Evolutionary conservation across 1,140 invertebrate genomes (phyloP).

Genomic region (Lucilia sericata): DNA sequence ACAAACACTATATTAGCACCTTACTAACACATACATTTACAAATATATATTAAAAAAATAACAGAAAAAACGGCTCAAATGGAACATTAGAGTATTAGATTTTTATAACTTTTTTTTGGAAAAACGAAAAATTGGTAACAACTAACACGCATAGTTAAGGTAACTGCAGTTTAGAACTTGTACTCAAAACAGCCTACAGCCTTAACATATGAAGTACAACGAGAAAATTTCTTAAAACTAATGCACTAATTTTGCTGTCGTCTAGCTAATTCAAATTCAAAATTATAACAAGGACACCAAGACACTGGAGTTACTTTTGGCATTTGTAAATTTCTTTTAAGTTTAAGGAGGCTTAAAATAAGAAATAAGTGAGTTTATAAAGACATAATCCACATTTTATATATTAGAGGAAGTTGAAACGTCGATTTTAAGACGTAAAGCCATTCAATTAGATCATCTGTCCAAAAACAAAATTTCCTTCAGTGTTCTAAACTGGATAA

Average conservation of each 20-base stretch:
- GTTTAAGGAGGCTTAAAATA: too few relatives aligned
- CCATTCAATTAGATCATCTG: too few relatives aligned
- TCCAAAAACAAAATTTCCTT: neutral
- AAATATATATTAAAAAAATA: neutral
- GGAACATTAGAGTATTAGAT: neutral
- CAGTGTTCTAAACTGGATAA: constrained; percentile 4
- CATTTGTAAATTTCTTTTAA: too few relatives aligned
- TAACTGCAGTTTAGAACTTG: constrained; percentile 20
- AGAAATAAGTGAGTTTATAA: too few relatives aligned
- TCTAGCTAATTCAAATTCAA: too few relatives aligned
- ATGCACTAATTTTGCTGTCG: too few relatives aligned
- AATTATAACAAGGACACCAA: too few relatives aligned
- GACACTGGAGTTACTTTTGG: too few relatives aligned
- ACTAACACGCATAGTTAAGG: constrained; percentile 2
- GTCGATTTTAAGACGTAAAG: too few relatives aligned
- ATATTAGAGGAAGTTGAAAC: too few relatives aligned
- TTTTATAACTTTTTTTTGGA: neutral
- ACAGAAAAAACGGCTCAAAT: neutral
- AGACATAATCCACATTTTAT: too few relatives aligned
- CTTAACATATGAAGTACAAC: neutral
- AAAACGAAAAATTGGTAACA: constrained; percentile 3
- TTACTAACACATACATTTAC: neutral
- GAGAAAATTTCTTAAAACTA: neutral
- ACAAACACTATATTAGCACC: constrained; percentile 8
- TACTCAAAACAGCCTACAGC: constrained; percentile 19